phyloP scores from a whole-genome alignment of 2,888 invertebrate genomes.

The Coleophora deauratella region DNA sequence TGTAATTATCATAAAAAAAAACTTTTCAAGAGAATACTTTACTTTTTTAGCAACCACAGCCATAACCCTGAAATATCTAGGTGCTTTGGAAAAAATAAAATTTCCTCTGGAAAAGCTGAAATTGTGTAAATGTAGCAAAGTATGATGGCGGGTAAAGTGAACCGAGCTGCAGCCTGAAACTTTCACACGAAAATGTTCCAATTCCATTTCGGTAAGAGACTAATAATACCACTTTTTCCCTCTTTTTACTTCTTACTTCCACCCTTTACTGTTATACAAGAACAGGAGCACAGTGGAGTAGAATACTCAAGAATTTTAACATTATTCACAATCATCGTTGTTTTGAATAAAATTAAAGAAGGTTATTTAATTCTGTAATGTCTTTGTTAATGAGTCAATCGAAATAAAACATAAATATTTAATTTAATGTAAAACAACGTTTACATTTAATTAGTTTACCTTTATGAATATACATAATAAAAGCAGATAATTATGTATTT shows the following conservation, averaged over 20 bases:
- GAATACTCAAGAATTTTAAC: neutral
- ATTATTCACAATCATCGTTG: neutral
- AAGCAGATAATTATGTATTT: no score
- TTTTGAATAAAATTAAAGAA: no score
- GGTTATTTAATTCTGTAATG: no score
- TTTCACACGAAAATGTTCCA: constrained; percentile 69
- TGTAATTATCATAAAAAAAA: no score
- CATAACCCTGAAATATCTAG: constrained; percentile 15
- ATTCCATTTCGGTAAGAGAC: constrained; percentile 74
- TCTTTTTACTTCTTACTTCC: constrained; percentile 72
- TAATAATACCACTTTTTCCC: constrained; percentile 72
- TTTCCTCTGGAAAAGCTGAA: constrained; percentile 48
- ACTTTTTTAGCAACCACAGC: neutral
- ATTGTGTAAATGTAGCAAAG: constrained; percentile 54
- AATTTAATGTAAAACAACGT: no score
- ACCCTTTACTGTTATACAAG: constrained; percentile 70
- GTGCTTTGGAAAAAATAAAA: constrained; percentile 34
- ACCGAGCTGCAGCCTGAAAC: constrained; percentile 59
- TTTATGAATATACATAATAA: no score
- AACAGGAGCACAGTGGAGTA: constrained; percentile 38
- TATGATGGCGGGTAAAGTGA: constrained; percentile 66
- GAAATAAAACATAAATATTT: no score
- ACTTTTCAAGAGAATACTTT: no score
- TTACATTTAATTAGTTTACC: no score
- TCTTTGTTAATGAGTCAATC: no score